Evolutionary conservation across 2,797 vertebrate genomes (phyloP), one percentile per base, ranked within the genome.

Genomic region (Acanthurus tractus): DNA sequence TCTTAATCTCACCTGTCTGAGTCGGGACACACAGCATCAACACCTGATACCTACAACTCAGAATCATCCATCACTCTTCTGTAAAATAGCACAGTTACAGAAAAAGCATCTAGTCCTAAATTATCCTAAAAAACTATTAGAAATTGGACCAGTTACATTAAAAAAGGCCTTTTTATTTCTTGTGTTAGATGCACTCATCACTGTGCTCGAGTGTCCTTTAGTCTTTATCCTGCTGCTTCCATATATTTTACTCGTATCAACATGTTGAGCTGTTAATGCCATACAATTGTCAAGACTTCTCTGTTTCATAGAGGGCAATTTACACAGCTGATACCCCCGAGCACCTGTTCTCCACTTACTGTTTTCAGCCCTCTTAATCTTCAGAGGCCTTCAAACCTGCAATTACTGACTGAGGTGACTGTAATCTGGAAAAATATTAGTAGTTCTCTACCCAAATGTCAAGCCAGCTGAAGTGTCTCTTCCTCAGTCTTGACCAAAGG

Each of bases 401-500:
- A 67, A 3, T 38, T n/a, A 29, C 45, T 50, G 17, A 38, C 45
- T 57, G 45, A 45, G 18, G 25, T 12, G 6, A 22, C 4, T 29
- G 49, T 45, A 18, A 48, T 53, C 53, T 57, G 6, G 14, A 36
- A 14, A 23, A 46, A 48, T 0, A 4, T 8, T 7, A 8, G 6
- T 15, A 52, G 10, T 17, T 53, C 15, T 53, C 22, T 20, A 7
- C 54, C 12, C 14, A 34, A 36, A 17, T 9, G 23, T 82, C 49
- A 76, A 13, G 23, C 17, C 23, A 49, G 6, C 12, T 22, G 38
- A 22, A 48, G 17, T 0, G 17, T 22, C 25, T 82, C 79, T 34
- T 78, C 76, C 55, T 80, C 77, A 0, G 36, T 54, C 34, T 74
- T 82, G 3, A 87, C 22, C 36, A 6, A 15, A 1, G 44, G 49